phyloP scores from a whole-genome alignment of 2,888 invertebrate species.

The Athalia cordata region DNA sequence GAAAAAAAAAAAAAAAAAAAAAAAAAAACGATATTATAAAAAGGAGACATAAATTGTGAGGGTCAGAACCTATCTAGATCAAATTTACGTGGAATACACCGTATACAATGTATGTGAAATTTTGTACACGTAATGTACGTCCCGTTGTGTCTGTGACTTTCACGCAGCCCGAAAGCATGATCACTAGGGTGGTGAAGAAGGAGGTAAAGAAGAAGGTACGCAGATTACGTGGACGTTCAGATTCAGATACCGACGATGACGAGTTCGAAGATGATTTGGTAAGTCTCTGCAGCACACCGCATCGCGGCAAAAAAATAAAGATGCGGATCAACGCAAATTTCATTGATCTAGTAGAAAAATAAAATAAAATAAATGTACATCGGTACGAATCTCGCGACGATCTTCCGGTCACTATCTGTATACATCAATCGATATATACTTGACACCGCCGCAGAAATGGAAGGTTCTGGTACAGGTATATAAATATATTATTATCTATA shows the following conservation, averaged over 20 bases:
- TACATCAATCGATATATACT: neutral
- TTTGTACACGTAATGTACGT: too few species aligned
- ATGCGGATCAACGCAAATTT: neutral
- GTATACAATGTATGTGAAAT: too few species aligned
- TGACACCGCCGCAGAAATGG: neutral
- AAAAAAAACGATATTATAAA: too few species aligned
- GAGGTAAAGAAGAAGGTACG: constrained; percentile 76
- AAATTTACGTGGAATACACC: too few species aligned
- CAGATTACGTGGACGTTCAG: constrained; percentile 70
- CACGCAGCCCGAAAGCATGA: constrained; percentile 79
- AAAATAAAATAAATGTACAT: too few species aligned
- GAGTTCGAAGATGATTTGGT: constrained; percentile 84
- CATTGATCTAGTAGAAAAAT: too few species aligned
- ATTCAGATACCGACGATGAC: constrained; percentile 79
- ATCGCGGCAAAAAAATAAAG: neutral
- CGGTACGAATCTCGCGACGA: neutral
- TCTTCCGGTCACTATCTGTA: neutral
- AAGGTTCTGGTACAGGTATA: neutral
- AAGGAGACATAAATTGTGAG: too few species aligned
- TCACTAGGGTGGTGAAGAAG: constrained; percentile 76
- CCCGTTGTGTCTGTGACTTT: constrained; percentile 47
- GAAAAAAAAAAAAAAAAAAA: too few species aligned
- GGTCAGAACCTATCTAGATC: too few species aligned
- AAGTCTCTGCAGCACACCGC: constrained; percentile 68
- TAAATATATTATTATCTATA: too few species aligned